Base-by-base conservation (phyloP, 1,140 invertebrate genomes). In the Drosophila sturtevanti region DNA sequence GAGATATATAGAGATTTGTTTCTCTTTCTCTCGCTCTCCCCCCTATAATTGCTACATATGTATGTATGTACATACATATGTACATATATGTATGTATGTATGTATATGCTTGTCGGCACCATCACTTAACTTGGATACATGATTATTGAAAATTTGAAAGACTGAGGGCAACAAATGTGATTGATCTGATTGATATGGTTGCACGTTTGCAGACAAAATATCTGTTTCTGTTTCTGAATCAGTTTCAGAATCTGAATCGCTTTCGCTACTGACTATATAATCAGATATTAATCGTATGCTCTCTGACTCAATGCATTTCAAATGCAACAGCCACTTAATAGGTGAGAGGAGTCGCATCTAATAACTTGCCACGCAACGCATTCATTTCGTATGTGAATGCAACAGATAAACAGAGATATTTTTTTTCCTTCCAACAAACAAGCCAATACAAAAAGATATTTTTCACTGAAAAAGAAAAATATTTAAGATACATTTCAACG, bases 311-410 rank as follows among this genome's bases (percentile, higher is more conserved):
- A 68, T 60, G 77, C 27, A 31, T 68, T 79, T 85, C 77, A 78
- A 86, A 86, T 76, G 75, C 68, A 16, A 48, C 6, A 71, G 75
- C 81, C 77, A 82, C 79, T 75, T 80, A 62, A 72, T 68, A 65
- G 51, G 55, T 72, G 61, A 37, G 65, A 21, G 41, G 52, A 77
- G 73, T 78, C 71, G 67, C 52, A 70, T 87, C 82, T 87, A 87
- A 87, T 86, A 79, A 85, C 63, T 79, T 64, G 74, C 82, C 81
- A 76, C 82, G 75, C 72, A 65, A 62, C 71, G 75, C 65, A 82
- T 86, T 21, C 41, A 87, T 87, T 87, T 87, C 87, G 79, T 79
- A 81, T 79, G 81, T 86, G 77, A 55, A 63, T 44, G 37, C 78
- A 72, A 31, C 59, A 71, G 22, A 2, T 60, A 54, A 54, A 58